Evolutionary conservation across 2,888 invertebrate genomes (phyloP), one percentile per base, ranked within the genome.

Genomic region (Criorhina ranunculi): DNA sequence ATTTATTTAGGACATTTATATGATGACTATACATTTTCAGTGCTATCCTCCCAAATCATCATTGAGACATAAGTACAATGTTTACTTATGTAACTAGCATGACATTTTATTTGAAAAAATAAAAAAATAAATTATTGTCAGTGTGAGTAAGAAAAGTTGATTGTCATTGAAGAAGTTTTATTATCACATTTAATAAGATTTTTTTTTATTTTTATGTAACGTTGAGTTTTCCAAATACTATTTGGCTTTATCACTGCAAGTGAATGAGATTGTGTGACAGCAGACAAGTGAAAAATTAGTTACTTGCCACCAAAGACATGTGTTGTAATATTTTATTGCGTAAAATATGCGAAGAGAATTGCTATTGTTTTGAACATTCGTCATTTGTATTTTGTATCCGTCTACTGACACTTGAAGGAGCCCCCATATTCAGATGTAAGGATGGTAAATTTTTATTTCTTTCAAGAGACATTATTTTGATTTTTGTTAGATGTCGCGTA

Each of bases 161-260:
- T 76, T 79, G 57, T 49, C 59, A 42, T 60, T 19, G 51, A 35
- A 31, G 73, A 80, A 59, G 60, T 73, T 80, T 80, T 80, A 73
- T 80, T 73, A 44, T 37, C 59, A 19, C 29, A 66, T 72, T 66
- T 73, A 57, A 11, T 40, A 42, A 51, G 8, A 9, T 2, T 8
- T 11, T 12, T 37, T 1, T 12, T 59, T 59, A 33, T 31, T 76
- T n/a, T 12, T 5, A 15, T 12, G 29, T 2, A 17, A 11, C 53
- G 5, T 44, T 33, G 8, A 9, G 17, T 40, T 64, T 55, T 49
- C 33, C n/a, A 29, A n/a, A 49, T 62, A 49, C 57, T 42, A 19
- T 33, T 49, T 19, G 42, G 8, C n/a, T 51, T 66, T 66, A 42
- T 67, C 57, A 40, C 6, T 67, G 70, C 55, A 49, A 53, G 66